Evolutionary conservation across 2,888 invertebrate genomes (phyloP).

Genomic region (Eupithecia exiguata): DNA sequence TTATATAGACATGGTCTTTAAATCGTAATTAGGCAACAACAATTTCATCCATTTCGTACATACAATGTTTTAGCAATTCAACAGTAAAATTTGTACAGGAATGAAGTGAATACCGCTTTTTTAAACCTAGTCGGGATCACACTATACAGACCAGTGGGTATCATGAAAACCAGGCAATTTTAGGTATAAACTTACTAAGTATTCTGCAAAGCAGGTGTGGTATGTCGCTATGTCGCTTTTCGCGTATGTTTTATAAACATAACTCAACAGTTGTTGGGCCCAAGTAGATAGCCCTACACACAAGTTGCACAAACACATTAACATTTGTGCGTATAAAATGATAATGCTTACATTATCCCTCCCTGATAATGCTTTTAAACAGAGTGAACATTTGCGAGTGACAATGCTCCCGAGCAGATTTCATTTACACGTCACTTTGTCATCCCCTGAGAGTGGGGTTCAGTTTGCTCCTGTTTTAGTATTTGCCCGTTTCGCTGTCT

Average conservation of each 20-base stretch:
- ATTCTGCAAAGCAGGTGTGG: background rate
- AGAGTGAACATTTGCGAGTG: conserved; percentile 26
- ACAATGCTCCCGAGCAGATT: conserved; percentile 26
- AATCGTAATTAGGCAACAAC: too few species aligned
- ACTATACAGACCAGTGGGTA: too few species aligned
- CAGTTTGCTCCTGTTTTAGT: conserved; percentile 17
- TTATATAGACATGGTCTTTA: too few species aligned
- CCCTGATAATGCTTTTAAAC: conserved; percentile 28
- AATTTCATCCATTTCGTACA: too few species aligned
- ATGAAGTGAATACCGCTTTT: too few species aligned
- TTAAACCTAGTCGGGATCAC: too few species aligned
- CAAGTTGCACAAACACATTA: conserved; percentile 13
- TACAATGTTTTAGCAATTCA: too few species aligned
- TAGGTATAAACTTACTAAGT: background rate
- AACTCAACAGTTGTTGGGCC: conserved; percentile 5
- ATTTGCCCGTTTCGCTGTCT: conserved; percentile 3
- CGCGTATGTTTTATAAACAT: background rate
- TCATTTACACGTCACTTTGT: conserved; percentile 25
- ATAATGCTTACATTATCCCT: conserved; percentile 14
- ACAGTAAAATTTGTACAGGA: too few species aligned
- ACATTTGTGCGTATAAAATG: conserved; percentile 17
- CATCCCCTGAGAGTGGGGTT: conserved; percentile 23
- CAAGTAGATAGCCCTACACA: background rate
- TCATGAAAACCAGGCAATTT: background rate
- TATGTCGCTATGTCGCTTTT: background rate